phyloP scores from a whole-genome alignment of 2,113 vertebrate genomes.

The Oxyura jamaicensis region DNA sequence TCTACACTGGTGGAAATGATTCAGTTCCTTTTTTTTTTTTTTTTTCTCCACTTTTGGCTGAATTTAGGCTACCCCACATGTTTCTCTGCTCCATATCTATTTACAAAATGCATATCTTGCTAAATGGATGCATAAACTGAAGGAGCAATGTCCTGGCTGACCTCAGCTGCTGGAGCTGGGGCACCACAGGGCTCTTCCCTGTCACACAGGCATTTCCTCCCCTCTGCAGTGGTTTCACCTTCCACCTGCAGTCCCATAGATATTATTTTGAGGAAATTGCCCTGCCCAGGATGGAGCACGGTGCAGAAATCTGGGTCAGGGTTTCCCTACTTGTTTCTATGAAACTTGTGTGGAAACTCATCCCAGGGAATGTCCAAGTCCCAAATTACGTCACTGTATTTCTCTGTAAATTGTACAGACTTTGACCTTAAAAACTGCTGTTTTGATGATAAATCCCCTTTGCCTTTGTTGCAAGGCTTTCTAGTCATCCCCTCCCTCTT shows the following conservation, averaged over 20 bases:
- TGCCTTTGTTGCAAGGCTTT: neutral
- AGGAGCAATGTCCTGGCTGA: neutral
- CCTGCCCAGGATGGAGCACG: neutral
- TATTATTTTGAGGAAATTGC: neutral
- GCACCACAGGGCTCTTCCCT: neutral
- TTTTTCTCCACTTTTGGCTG: neutral
- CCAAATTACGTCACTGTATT: too few species aligned
- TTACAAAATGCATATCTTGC: neutral
- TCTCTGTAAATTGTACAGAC: neutral
- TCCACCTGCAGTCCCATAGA: too few species aligned
- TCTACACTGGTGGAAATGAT: neutral
- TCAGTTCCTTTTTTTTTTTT: neutral
- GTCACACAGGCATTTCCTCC: neutral
- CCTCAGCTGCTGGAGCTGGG: neutral
- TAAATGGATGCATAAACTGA: neutral
- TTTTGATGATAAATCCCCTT: neutral
- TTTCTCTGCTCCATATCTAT: neutral
- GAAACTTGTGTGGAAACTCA: neutral
- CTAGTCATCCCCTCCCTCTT: neutral
- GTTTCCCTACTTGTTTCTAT: neutral
- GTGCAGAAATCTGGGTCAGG: neutral
- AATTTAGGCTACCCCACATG: neutral
- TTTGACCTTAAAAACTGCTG: neutral
- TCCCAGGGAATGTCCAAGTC: neutral
- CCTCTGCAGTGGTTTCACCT: neutral